A percentile compares a stretch with the other conserved stretches of the same genome.
These are phyloP conservation scores for Emydocephalus ijimae DNA, from an alignment of 2,113 vertebrate genomes.

Conservation along the genomic window DNA sequence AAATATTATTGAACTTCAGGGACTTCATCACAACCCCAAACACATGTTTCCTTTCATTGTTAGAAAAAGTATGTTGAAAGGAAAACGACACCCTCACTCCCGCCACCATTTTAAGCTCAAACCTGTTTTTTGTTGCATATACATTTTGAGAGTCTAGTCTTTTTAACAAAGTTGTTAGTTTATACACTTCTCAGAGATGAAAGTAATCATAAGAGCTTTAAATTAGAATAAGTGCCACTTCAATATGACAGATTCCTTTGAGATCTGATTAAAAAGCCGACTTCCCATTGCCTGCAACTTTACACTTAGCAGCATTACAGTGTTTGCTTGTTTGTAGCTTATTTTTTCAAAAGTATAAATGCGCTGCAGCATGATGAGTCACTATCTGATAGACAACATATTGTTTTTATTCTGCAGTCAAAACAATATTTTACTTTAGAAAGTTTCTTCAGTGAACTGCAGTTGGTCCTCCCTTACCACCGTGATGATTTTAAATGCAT, in stretches of 20 bases:
- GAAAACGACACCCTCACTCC: conserved; percentile 17
- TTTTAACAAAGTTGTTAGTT: conserved; percentile 76
- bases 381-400: conserved; percentile 32
- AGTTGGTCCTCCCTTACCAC: conserved; percentile 25
- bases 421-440: conserved; percentile 68
- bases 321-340: conserved; percentile 67
- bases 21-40: conserved; percentile 22
- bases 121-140: conserved; percentile 48
- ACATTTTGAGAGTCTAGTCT: conserved; percentile 65
- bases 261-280: conserved; percentile 75
- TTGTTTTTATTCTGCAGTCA: conserved; percentile 54
- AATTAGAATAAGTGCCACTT: conserved; percentile 82
- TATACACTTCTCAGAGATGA: conserved; percentile 76
- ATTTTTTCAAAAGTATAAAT: conserved; percentile 64
- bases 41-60: conserved; percentile 34
- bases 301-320: conserved; percentile 52
- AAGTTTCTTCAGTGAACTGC: conserved; percentile 65
- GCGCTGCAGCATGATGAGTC: conserved; percentile 49
- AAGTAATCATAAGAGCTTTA: conserved; percentile 75
- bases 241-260: conserved; percentile 74
- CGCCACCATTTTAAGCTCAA: not conserved
- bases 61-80: not conserved
- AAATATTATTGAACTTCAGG: conserved; percentile 28
- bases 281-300: conserved; percentile 69
- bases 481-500: conserved; percentile 43